Evolutionary conservation across 37 sponge, comb jelly and placozoan genomes (phyloP).

Genomic region (Tethya wilhelma): DNA sequence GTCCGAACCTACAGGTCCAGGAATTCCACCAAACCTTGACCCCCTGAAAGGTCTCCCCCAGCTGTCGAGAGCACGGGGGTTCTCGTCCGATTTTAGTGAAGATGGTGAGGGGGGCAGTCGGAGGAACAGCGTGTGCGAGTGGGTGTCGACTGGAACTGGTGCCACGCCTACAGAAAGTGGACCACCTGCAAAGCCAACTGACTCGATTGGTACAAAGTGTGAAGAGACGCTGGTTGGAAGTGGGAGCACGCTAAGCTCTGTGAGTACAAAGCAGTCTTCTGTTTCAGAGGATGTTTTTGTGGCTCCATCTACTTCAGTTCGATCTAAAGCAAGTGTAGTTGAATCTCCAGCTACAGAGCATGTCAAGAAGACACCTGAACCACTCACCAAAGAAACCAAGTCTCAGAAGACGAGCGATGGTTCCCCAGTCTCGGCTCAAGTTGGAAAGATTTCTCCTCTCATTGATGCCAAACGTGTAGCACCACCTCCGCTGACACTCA

Average conservation of each 20-base stretch:
- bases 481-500: slow-evolving; percentile 22
- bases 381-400: not conserved
- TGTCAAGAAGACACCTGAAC: not conserved
- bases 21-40: not conserved
- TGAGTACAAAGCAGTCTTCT: not conserved
- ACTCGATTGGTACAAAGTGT: not conserved
- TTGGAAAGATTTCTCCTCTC: not conserved
- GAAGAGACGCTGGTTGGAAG: not conserved
- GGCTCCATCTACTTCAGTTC: not conserved
- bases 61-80: slow-evolving; percentile 8
- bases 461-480: not conserved
- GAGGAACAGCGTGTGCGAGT: slow-evolving; percentile 17
- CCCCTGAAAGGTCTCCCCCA: slow-evolving; percentile 39
- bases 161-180: not conserved
- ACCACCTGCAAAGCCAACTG: not conserved
- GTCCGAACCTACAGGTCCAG: not conserved
- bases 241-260: not conserved
- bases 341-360: not conserved
- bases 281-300: not conserved
- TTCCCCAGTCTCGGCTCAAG: not conserved
- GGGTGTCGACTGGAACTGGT: not conserved
- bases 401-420: not conserved
- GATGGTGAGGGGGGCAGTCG: slow-evolving; percentile 29
- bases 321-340: not conserved
- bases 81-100: slow-evolving; percentile 44